A percentile compares a stretch with the other conserved stretches of the same genome.
These are phyloP conservation scores for Camptogramma bilineatum DNA, from an alignment of 2,888 invertebrate species.

Conservation along the genomic window DNA sequence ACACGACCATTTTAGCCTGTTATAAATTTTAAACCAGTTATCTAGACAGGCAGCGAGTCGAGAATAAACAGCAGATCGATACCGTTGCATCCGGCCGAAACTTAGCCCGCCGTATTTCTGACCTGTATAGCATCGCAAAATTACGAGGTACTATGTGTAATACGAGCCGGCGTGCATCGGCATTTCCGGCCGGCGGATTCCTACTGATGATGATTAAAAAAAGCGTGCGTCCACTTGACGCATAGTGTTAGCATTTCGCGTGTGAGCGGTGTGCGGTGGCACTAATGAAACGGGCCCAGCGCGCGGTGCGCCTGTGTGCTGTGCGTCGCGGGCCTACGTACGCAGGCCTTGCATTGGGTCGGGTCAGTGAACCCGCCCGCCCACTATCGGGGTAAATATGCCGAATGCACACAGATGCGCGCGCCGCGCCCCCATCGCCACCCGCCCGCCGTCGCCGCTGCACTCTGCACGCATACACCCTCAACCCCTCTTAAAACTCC, in stretches of 20 bases:
- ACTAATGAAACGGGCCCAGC: conserved; percentile 75
- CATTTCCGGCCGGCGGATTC: conserved; percentile 43
- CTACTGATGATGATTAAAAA: conserved; percentile 61
- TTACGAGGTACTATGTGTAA: conserved; percentile 34
- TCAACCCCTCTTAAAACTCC: conserved; percentile 80
- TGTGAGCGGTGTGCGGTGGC: conserved; percentile 70
- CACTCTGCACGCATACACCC: conserved; percentile 77
- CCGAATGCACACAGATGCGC: conserved; percentile 85
- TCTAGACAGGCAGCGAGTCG: conserved; percentile 60
- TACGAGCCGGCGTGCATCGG: conserved; percentile 40
- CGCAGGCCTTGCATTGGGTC: conserved; percentile 84
- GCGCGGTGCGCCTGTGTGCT: conserved; percentile 44
- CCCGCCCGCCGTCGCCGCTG: conserved; percentile 67
- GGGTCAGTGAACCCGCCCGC: conserved; percentile 83
- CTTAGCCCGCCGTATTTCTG: conserved; percentile 45
- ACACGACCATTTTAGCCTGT: conserved; percentile 56
- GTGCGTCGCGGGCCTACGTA: conserved; percentile 79
- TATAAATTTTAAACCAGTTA: conserved; percentile 73
- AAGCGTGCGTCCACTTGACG: conserved; percentile 80
- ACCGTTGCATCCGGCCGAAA: conserved; percentile 55
- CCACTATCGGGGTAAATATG: conserved; percentile 85
- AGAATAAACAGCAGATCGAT: conserved; percentile 78
- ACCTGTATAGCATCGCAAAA: conserved; percentile 46
- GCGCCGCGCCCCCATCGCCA: conserved; percentile 70
- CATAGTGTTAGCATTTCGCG: conserved; percentile 77